Percentiles rank a stretch among this genome's conserved stretches.
These are phyloP conservation scores for Apantesis nais DNA, from an alignment of 2,888 invertebrate species.

Conservation along the genomic window DNA sequence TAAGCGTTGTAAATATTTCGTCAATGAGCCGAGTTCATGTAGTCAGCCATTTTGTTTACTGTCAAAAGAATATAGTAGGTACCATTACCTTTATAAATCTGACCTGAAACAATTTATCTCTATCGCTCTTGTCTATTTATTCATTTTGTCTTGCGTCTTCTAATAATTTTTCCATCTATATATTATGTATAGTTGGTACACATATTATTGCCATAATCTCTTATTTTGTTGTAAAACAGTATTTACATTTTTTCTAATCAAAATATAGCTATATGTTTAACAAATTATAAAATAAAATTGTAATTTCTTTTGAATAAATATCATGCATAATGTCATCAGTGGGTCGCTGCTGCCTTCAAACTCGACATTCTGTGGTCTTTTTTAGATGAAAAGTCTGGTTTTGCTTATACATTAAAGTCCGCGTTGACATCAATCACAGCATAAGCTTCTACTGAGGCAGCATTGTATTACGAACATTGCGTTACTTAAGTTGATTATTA, in stretches of 20 bases:
- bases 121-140: slow-evolving; percentile 21
- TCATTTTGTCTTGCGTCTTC: slow-evolving; percentile 7
- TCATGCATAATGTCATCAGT: background rate
- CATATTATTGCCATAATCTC: no score
- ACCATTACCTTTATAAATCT: background rate
- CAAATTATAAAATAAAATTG: no score
- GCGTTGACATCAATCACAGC: background rate
- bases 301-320: background rate
- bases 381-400: background rate
- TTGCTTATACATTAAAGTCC: slow-evolving; percentile 25
- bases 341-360: background rate
- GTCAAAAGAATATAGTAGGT: slow-evolving; percentile 2
- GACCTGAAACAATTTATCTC: slow-evolving; percentile 26
- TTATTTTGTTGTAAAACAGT: no score
- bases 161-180: no score
- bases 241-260: no score
- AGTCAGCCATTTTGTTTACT: slow-evolving; percentile 33
- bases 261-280: no score
- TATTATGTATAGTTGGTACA: no score
- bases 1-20: background rate
- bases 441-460: background rate
- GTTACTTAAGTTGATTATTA: background rate
- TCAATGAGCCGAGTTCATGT: background rate
- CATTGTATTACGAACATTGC: slow-evolving; percentile 24
- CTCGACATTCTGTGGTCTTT: slow-evolving; percentile 10